Percentiles rank a stretch among this genome's conserved stretches.
phyloP scores from a whole-genome alignment of 2,797 vertebrate genomes.

The Enteromius radiatus region DNA sequence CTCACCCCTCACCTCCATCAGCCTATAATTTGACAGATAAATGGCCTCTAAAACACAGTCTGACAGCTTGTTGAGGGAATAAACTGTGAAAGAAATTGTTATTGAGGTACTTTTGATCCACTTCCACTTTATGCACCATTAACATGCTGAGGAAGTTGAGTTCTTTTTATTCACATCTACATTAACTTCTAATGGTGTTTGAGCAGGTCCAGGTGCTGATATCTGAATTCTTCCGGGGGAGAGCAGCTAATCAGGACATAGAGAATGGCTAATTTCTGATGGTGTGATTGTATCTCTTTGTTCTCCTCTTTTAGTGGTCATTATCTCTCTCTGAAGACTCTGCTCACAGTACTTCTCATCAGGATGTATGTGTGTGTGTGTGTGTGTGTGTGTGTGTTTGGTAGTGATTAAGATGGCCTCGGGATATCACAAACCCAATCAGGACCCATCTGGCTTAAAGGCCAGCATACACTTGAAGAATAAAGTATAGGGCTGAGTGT shows the following conservation, averaged over 20 bases:
- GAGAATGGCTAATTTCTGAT: slow-evolving; percentile 17
- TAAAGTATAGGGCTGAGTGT: slow-evolving; percentile 18
- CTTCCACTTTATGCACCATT: slow-evolving; percentile 31
- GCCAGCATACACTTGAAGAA: slow-evolving; percentile 22
- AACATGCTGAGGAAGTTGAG: slow-evolving; percentile 21
- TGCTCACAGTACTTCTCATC: slow-evolving; percentile 10
- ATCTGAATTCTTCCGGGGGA: neutral
- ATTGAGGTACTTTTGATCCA: slow-evolving; percentile 40
- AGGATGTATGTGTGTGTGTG: neutral
- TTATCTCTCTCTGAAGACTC: slow-evolving; percentile 38
- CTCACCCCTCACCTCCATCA: slow-evolving; percentile 17
- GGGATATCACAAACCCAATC: slow-evolving; percentile 33
- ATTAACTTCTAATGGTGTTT: slow-evolving; percentile 35
- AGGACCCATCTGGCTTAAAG: slow-evolving; percentile 38
- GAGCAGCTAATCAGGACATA: slow-evolving; percentile 29
- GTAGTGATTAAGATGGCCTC: slow-evolving; percentile 32
- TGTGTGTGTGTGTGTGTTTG: slow-evolving; percentile 30
- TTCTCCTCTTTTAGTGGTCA: slow-evolving; percentile 35
- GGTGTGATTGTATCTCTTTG: slow-evolving; percentile 31
- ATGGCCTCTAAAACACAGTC: slow-evolving; percentile 41
- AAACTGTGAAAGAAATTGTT: slow-evolving; percentile 41
- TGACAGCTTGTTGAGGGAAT: slow-evolving; percentile 48
- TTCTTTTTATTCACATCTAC: slow-evolving; percentile 9
- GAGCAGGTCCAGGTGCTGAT: slow-evolving; percentile 28
- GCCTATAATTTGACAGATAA: slow-evolving; percentile 46